Evolutionary conservation across 2,113 vertebrate genomes (phyloP), one percentile per base, ranked within the genome.

Genomic region (Pterocles orientalis): DNA sequence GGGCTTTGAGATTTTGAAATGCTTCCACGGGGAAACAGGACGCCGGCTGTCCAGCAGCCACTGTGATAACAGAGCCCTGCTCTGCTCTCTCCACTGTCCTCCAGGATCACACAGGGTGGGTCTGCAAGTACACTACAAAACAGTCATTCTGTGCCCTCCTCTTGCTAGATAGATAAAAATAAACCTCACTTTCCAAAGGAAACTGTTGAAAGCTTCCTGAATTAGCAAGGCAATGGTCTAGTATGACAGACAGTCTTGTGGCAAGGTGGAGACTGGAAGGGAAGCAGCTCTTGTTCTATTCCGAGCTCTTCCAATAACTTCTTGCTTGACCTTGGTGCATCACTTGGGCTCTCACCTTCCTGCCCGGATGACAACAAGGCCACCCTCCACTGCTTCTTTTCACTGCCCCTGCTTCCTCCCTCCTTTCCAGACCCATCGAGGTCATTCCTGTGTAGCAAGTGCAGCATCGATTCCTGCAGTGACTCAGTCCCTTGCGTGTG

Each of bases 131-230:
- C 0, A 1, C 80, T 86, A 54, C 14, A 48, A 34, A 88, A 50
- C 23, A 75, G 33, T 47, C 34, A 81, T 47, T 91, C 76, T 75
- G 33, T 48, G 34, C 39, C 51, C 51, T 93, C 81, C 72, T 48
- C 57, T 86, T 11, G 7, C 71, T 2, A 3, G 54, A 75, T 0
- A 54, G 69, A 81, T 50, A 80, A 83, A 96, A 95, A 96, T 84
- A 96, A 88, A 88, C n/a, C 3, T 57, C 34, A 50, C 58, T 94
- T 97, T 95, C 92, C 81, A 79, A 94, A 97, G 91, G 88, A 94
- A 97, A 79, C 68, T 72, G 80, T 95, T 90, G 97, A 97, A 91
- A 81, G 72, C 87, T 95, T 97, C 90, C 92, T 21, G 87, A 97
- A 97, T 97, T 94, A 97, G 95, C 73, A 95, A 80, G 43, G 39